Evolutionary conservation across 2,797 vertebrate genomes (phyloP).

Genomic region (Acrocephalus scirpaceus): DNA sequence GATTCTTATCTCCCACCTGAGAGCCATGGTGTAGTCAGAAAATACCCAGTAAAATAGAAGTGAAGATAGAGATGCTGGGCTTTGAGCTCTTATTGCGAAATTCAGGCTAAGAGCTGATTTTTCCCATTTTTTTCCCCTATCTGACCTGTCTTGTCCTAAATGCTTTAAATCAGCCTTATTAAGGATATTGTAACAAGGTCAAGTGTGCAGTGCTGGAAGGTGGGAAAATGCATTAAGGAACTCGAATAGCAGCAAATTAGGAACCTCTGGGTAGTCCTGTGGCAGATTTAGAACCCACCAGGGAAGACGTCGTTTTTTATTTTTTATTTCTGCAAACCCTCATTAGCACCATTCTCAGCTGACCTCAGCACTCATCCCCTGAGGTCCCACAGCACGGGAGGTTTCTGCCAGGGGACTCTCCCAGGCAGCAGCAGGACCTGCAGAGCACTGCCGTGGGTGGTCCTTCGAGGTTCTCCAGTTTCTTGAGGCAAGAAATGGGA

Average conservation of each 20-base stretch:
- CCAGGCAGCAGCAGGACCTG: not conserved
- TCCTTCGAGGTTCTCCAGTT: not conserved
- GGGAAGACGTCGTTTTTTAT: not conserved
- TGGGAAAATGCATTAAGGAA: not conserved
- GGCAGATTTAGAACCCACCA: not conserved
- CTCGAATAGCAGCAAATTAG: not conserved
- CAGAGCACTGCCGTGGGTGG: not conserved
- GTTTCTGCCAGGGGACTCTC: not conserved
- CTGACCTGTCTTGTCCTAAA: not conserved
- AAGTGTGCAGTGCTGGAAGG: not conserved
- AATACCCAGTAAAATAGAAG: not conserved
- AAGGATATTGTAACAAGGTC: not conserved
- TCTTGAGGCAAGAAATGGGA: not conserved
- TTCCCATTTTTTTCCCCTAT: accelerated
- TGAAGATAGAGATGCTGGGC: not conserved
- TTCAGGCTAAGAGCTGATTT: not conserved
- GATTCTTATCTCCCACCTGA: not conserved
- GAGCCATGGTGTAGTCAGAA: not conserved
- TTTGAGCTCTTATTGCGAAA: not conserved
- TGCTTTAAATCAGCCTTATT: not conserved
- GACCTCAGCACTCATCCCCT: not conserved
- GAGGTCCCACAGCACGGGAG: not conserved
- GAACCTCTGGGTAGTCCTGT: not conserved
- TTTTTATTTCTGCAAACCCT: not conserved
- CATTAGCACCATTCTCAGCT: not conserved